Evolutionary conservation across 2,113 vertebrate species (phyloP).

Genomic region (Sphyrna mokarran): DNA sequence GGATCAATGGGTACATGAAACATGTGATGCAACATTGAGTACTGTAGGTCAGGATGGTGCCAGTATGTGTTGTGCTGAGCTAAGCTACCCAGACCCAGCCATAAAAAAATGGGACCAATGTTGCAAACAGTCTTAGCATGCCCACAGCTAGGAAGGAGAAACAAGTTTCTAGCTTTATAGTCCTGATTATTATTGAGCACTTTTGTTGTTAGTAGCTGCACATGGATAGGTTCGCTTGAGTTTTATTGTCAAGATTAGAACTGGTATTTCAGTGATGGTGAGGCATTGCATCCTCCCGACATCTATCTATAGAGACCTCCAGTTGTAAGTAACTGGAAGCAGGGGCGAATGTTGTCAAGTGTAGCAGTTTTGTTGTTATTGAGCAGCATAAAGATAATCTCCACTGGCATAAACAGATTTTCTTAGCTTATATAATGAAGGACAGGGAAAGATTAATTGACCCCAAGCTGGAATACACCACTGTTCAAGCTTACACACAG

Average conservation of each 20-base stretch:
- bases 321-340: background rate
- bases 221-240: background rate
- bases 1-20: background rate
- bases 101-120: background rate
- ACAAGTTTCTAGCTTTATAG: background rate
- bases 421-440: background rate
- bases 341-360: background rate
- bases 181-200: background rate
- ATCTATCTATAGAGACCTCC: background rate
- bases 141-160: background rate
- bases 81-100: background rate
- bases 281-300: background rate
- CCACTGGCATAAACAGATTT: background rate
- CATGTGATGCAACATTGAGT: background rate
- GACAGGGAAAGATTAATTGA: background rate
- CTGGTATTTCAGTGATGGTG: background rate
- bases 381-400: background rate
- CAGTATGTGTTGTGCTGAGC: background rate
- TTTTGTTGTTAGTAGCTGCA: background rate
- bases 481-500: background rate
- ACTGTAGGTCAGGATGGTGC: background rate
- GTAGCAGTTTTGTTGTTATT: background rate
- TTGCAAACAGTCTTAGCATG: background rate
- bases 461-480: background rate
- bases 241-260: background rate